Conservation (phyloP, 2,888 invertebrate species). For the Saturnia pavonia region DNA sequence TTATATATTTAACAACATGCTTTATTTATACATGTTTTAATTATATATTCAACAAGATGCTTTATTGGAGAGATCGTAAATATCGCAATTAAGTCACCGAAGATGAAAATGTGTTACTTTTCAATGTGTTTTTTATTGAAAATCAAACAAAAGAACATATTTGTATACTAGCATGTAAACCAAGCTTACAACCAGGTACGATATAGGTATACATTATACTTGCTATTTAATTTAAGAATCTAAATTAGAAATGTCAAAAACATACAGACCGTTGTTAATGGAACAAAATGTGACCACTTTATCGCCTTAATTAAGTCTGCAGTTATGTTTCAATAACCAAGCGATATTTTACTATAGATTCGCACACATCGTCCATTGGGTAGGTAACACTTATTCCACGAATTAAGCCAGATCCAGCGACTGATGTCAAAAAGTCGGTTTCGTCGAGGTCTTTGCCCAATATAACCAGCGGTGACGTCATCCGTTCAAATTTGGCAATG, state of each 20-base stretch:
- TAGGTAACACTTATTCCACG: not conserved
- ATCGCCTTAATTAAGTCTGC: slow-evolving; percentile 45
- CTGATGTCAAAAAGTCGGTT: slow-evolving; percentile 30
- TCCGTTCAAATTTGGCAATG: slow-evolving; percentile 69
- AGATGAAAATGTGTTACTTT: not conserved
- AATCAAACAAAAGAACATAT: not conserved
- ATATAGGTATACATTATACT: not conserved
- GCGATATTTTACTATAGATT: slow-evolving; percentile 11
- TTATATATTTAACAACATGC: not conserved
- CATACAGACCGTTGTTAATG: slow-evolving; percentile 49
- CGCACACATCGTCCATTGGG: slow-evolving; percentile 1
- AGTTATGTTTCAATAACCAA: not conserved
- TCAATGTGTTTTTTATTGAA: not conserved
- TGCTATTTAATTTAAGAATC: not conserved
- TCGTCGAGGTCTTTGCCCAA: slow-evolving; percentile 23
- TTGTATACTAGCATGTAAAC: too few relatives aligned
- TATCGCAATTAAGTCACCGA: not conserved
- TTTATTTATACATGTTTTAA: not conserved
- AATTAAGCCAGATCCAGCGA: slow-evolving; percentile 14
- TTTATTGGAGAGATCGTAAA: not conserved
- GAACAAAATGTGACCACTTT: slow-evolving; percentile 57
- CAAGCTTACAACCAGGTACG: not conserved
- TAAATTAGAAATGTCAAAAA: slow-evolving; percentile 36
- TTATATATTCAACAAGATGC: not conserved
- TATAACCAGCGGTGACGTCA: slow-evolving; percentile 53